Conservation (phyloP, 1,140 invertebrate species). For the Drosophila elegans region DNA sequence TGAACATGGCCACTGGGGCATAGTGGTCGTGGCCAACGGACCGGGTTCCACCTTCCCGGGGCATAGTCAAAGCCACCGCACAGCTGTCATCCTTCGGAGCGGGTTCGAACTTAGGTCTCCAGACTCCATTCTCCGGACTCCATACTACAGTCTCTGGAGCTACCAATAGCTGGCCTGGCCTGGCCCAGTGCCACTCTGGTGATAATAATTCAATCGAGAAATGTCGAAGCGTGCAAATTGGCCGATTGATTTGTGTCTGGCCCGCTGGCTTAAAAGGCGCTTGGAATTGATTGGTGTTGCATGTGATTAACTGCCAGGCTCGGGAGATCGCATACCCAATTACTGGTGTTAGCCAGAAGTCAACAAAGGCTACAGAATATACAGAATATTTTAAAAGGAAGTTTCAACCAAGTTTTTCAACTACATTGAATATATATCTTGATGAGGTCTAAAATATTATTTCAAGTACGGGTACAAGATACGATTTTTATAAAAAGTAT, state of each 20-base stretch:
- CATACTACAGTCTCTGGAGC: constrained; percentile 11
- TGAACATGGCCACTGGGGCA: constrained; percentile 77
- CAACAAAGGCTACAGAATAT: not conserved
- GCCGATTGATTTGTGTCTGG: constrained; percentile 64
- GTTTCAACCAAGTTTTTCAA: too few species aligned
- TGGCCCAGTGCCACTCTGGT: constrained; percentile 48
- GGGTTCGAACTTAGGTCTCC: constrained; percentile 8
- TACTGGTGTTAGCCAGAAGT: not conserved
- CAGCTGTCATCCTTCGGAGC: constrained; percentile 27
- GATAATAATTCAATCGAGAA: constrained; percentile 81
- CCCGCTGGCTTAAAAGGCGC: constrained; percentile 68
- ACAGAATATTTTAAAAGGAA: too few species aligned
- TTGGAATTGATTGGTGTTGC: constrained; percentile 77
- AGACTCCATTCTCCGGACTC: constrained; percentile 9
- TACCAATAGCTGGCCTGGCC: constrained; percentile 10
- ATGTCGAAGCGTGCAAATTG: constrained; percentile 79
- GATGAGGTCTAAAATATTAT: too few species aligned
- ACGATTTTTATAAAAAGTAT: too few species aligned
- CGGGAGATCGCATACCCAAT: not conserved
- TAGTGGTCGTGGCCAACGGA: constrained; percentile 57
- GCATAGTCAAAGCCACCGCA: constrained; percentile 31
- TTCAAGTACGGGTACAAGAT: too few species aligned
- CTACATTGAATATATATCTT: too few species aligned
- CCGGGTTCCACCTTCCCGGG: constrained; percentile 14
- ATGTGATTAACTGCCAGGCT: constrained; percentile 61